Conservation (phyloP, 2,113 vertebrate genomes). For the Oryzias woworae region DNA sequence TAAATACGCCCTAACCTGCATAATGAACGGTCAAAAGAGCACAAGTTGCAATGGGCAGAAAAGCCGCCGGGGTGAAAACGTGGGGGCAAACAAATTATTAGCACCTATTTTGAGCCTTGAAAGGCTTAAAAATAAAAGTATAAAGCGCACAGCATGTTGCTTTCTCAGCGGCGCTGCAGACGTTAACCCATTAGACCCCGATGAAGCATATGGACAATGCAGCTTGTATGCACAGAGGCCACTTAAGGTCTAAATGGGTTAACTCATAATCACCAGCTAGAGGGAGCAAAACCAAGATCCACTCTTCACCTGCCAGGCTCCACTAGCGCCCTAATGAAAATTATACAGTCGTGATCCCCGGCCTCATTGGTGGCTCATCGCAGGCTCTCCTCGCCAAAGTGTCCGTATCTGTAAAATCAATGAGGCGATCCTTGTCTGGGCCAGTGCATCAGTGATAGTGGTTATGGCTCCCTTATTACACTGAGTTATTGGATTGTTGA, state of each 20-base stretch:
- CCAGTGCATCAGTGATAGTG: constrained; percentile 10
- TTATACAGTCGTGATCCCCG: constrained; percentile 22
- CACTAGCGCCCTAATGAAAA: constrained; percentile 42
- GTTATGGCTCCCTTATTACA: constrained; percentile 17
- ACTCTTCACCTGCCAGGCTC: constrained; percentile 44
- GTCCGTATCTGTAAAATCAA: constrained; percentile 6
- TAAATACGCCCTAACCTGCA: constrained; percentile 36
- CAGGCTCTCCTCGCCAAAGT: constrained; percentile 11
- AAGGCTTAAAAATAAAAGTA: neutral
- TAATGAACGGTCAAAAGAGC: constrained; percentile 53
- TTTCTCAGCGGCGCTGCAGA: neutral
- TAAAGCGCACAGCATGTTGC: neutral
- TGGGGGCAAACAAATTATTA: constrained; percentile 40
- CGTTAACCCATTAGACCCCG: no score
- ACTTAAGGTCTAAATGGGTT: no score
- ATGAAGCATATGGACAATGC: no score
- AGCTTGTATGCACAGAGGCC: no score
- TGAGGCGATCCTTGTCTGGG: constrained; percentile 17
- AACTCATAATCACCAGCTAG: constrained; percentile 11
- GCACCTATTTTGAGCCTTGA: constrained; percentile 37
- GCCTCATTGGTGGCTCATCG: constrained; percentile 31
- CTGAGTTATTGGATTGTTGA: constrained; percentile 2
- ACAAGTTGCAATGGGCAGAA: constrained; percentile 5
- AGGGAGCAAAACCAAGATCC: constrained; percentile 12
- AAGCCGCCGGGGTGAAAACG: constrained; percentile 9